Evolutionary conservation across 2,797 vertebrate genomes (phyloP), one percentile per base, ranked within the genome.

Genomic region (Corythornis leucogaster): DNA sequence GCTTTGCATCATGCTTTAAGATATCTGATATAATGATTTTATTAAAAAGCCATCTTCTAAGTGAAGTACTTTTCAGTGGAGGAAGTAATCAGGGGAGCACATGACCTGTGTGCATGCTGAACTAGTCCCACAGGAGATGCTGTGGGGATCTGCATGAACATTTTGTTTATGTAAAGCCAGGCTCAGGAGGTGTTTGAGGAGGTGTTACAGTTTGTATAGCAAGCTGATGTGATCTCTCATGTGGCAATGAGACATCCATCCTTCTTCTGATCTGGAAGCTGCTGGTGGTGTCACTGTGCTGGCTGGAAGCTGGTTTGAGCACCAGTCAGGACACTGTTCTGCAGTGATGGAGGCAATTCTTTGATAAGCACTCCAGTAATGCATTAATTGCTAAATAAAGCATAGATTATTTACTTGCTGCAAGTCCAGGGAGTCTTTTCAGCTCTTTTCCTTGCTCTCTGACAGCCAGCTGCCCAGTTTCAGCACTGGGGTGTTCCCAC

Each of bases 191-290:
- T 91, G 77, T 79, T 68, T 73, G 67, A 75, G 80, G 90, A 86
- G 88, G 74, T 94, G 85, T 88, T 74, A 46, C 19, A 85, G 86
- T 61, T 82, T 81, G 59, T 67, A 16, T 70, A 87, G 92, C 79
- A 90, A 84, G 84, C 61, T 63, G 42, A 38, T 67, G 50, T 79
- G 67, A 71, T 85, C 46, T 81, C 31, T 92, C 93, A 87, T 69
- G 87, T 80, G 90, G 82, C 50, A 61, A 40, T 87, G 91, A 96
- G 92, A 84, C 35, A 35, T 35, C 35, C 88, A 90, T 90, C 30
- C 21, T 84, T 81, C 62, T 92, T 81, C 62, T 92, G 58, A 30
- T 94, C 40, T 70, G 42, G 35, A 74, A 84, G 75, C 55, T 58
- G 21, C 45, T 73, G 20, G 31, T 63, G 64, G 16, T 57, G 24